Base-by-base conservation (phyloP, 1,140 invertebrate genomes). In the Pachypsylla venusta region DNA sequence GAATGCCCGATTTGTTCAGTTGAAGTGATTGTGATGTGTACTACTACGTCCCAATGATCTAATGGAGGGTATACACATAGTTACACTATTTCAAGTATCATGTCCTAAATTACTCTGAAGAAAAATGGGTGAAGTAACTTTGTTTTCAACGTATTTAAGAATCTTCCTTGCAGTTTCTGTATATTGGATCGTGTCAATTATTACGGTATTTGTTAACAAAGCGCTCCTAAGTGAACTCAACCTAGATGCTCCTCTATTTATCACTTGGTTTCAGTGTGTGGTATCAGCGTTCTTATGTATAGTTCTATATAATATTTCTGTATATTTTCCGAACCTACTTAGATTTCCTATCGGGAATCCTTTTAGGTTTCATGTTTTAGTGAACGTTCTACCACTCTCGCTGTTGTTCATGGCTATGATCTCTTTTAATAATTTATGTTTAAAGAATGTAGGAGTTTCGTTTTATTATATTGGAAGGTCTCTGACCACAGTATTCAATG, bases 401-500 rank as follows among this genome's bases (percentile, higher is more conserved):
- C 67, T 98, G 28, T 76, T 98, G 58, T 99, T 98, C 73, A 91
- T 93, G 30, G 75, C 78, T 54, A 99, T 98, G 95, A 95, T 99
- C 63, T 82, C 87, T 25, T 90, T 91, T 63, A 99, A 99, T 72
- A 99, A 99, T 71, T 75, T 99, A 16, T 99, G 93, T 69, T 74
- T 99, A 19, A 94, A 97, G 75, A 84, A 95, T 75, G 94, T 98
- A 28, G 94, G 85, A 13, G 92, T 99, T 4, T 84, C 95, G 39
- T 99, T 99, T 73, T 99, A 99, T 74, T 98, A 96, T 66, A 84
- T 99, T 61, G 94, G 94, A 20, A 76, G 97, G 66, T 98, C 94
- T 1, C 71, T 99, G 25, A 98, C 96, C 2, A 99, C 96, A 1
- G 94, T 99, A 3, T 99, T 99, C 69, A 99, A 99, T 79, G 94